A percentile compares a stretch with the other conserved stretches of the same genome.
phyloP scores from a whole-genome alignment of 2,797 vertebrate species.

The Protonibea diacanthus region DNA sequence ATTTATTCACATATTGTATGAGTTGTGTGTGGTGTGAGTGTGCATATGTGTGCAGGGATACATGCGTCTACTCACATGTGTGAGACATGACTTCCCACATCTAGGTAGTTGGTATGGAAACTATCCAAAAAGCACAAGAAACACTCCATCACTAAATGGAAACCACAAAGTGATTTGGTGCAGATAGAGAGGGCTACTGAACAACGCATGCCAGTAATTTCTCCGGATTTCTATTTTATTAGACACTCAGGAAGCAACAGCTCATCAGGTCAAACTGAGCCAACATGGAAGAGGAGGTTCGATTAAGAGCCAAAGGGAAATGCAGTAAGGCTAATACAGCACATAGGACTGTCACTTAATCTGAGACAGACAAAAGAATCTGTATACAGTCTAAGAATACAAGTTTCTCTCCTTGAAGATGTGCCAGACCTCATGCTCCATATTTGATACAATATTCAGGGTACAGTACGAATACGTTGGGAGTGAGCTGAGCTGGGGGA shows the following conservation, averaged over 20 bases:
- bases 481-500: neutral
- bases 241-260: constrained; percentile 5
- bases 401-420: neutral
- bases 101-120: constrained; percentile 73
- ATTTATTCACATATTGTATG: neutral
- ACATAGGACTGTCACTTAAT: too few species aligned
- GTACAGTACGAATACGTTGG: neutral
- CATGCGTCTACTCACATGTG: constrained; percentile 7
- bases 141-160: constrained; percentile 22
- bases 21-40: neutral
- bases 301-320: too few species aligned
- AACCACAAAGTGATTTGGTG: constrained; percentile 26
- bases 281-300: neutral
- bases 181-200: constrained; percentile 21
- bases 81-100: constrained; percentile 51
- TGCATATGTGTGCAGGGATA: neutral
- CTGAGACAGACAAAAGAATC: too few species aligned
- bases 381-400: too few species aligned
- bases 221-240: constrained; percentile 4
- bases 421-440: neutral
- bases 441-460: neutral
- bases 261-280: constrained; percentile 11
- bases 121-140: constrained; percentile 58
- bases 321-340: too few species aligned
- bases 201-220: constrained; percentile 1